phyloP scores from a whole-genome alignment of 37 sponge, comb jelly and placozoan genomes.

The Ianthella basta region DNA sequence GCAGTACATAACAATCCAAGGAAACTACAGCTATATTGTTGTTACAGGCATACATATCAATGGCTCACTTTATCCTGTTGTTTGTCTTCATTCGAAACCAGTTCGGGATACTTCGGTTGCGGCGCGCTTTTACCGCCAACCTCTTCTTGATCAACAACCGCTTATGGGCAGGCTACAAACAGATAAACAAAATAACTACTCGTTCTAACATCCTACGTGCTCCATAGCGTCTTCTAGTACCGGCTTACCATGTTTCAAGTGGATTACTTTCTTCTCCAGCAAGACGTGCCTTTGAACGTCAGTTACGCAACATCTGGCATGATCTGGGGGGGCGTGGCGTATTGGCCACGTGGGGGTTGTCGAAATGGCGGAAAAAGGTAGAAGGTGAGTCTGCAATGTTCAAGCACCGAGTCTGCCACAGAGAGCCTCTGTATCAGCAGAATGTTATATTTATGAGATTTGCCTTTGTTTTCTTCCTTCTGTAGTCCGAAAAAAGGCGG shows the following conservation, averaged over 20 bases:
- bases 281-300: too few species aligned
- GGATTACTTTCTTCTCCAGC: too few species aligned
- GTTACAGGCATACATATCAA: background rate
- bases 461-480: too few species aligned
- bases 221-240: too few species aligned
- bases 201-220: too few species aligned
- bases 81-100: slow-evolving; percentile 95
- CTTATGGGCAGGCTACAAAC: slow-evolving; percentile 87
- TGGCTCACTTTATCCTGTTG: slow-evolving; percentile 80
- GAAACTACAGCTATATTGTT: background rate
- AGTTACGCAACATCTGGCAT: too few species aligned
- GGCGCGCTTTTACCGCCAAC: slow-evolving; percentile 83
- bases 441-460: too few species aligned
- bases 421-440: too few species aligned
- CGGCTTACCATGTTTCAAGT: too few species aligned
- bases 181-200: too few species aligned
- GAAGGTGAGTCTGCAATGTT: slow-evolving; percentile 3
- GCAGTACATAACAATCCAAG: background rate
- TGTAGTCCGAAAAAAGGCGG: too few species aligned
- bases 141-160: slow-evolving; percentile 84
- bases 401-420: too few species aligned
- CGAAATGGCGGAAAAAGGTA: slow-evolving; percentile 28
- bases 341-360: background rate
- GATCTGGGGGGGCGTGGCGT: background rate
- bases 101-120: slow-evolving; percentile 97